These are phyloP conservation scores for Enteromius afrohamiltoni DNA, from an alignment of 2,797 vertebrate species.

Conservation along the genomic window DNA sequence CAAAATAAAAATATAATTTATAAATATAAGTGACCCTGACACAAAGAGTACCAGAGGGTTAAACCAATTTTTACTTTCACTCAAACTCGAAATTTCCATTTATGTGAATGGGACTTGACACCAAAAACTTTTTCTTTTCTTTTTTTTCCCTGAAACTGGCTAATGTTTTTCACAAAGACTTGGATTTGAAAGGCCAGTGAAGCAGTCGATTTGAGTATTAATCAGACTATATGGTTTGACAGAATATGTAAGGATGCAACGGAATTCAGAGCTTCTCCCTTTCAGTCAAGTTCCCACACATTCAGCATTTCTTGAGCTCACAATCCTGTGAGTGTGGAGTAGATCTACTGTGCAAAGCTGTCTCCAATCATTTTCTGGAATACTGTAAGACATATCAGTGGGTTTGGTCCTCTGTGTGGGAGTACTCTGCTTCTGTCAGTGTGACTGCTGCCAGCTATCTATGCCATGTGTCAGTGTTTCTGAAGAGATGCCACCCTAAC, in stretches of 20 bases:
- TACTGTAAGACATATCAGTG: constrained; percentile 5
- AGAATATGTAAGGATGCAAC: not conserved
- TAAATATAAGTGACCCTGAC: too few relatives aligned
- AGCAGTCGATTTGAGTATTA: not conserved
- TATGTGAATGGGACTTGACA: not conserved
- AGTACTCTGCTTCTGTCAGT: constrained; percentile 63
- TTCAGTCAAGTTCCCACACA: constrained; percentile 5
- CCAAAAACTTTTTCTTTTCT: not conserved
- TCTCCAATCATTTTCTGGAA: constrained; percentile 24
- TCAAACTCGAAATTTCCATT: not conserved
- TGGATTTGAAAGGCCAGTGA: not conserved
- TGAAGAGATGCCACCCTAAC: constrained; percentile 40
- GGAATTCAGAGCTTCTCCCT: not conserved
- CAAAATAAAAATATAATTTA: too few relatives aligned
- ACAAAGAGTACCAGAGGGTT: not conserved
- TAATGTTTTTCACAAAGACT: not conserved
- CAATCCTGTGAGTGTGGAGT: constrained; percentile 19
- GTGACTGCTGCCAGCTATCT: constrained; percentile 68
- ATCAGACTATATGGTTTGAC: not conserved
- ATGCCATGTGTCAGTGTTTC: constrained; percentile 48
- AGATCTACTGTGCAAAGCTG: constrained; percentile 17
- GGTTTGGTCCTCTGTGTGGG: constrained; percentile 62
- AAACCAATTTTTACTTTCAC: not conserved
- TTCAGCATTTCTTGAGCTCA: not conserved
- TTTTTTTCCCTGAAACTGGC: not conserved